A percentile compares a stretch with the other conserved stretches of the same genome.
Conservation (phyloP, 92 coral and sea anemone genomes). For the Bergia sp. region DNA sequence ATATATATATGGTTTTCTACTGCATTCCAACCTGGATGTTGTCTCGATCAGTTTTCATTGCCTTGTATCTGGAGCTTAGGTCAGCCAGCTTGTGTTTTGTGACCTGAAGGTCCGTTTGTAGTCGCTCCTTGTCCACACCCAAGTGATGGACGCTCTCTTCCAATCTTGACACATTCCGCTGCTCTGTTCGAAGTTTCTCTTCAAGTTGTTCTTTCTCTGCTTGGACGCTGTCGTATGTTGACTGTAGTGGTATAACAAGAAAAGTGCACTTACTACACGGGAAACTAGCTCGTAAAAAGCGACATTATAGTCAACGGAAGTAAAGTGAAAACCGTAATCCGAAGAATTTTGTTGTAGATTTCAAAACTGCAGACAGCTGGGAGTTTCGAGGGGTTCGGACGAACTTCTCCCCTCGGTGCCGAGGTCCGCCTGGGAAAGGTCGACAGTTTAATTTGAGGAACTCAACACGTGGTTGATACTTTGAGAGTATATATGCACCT, state of each 20-base stretch:
- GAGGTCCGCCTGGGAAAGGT: too few relatives aligned
- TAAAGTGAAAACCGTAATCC: too few relatives aligned
- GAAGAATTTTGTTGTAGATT: too few relatives aligned
- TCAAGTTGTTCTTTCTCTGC: slow-evolving; percentile 18
- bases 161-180: neutral
- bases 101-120: neutral
- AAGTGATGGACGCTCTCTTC: neutral
- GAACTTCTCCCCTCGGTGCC: too few relatives aligned
- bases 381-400: too few relatives aligned
- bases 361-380: neutral
- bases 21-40: slow-evolving; percentile 13
- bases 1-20: too few relatives aligned
- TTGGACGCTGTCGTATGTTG: slow-evolving; percentile 21
- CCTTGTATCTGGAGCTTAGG: neutral
- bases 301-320: too few relatives aligned
- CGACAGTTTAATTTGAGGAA: too few relatives aligned
- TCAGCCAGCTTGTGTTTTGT: slow-evolving; percentile 1
- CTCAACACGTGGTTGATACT: too few relatives aligned
- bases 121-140: neutral
- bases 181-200: neutral
- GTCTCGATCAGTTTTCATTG: slow-evolving; percentile 24
- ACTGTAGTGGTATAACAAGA: neutral
- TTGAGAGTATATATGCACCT: too few relatives aligned
- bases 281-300: neutral
- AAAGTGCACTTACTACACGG: too few relatives aligned